Evolutionary conservation across 2,888 invertebrate genomes (phyloP).

Genomic region (Miltochrista miniata): DNA sequence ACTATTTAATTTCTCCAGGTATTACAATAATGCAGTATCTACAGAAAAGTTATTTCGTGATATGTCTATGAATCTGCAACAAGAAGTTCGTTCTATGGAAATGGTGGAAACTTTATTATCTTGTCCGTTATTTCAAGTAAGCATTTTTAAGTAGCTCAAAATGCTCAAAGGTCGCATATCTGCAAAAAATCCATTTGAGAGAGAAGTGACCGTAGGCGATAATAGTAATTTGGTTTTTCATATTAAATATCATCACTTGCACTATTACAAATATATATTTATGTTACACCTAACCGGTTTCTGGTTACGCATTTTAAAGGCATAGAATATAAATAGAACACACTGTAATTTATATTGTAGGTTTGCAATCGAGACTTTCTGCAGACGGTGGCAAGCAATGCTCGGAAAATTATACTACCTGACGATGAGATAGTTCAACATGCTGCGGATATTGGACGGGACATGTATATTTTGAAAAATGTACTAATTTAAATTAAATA

Average conservation of each 20-base stretch:
- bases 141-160: too few relatives aligned
- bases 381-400: conserved; percentile 71
- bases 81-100: conserved; percentile 70
- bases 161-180: too few relatives aligned
- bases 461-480: conserved; percentile 77
- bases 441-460: conserved; percentile 73
- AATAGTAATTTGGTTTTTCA: too few relatives aligned
- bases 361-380: conserved; percentile 69
- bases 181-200: too few relatives aligned
- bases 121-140: conserved; percentile 73
- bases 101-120: conserved; percentile 64
- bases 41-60: conserved; percentile 67
- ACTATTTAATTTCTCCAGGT: conserved; percentile 49
- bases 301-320: too few relatives aligned
- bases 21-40: conserved; percentile 71
- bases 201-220: too few relatives aligned
- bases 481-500: conserved; percentile 44
- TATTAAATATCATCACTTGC: too few relatives aligned
- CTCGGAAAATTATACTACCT: conserved; percentile 69
- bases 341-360: conserved; percentile 40
- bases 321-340: conserved; percentile 11
- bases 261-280: too few relatives aligned
- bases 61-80: conserved; percentile 70
- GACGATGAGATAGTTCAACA: conserved; percentile 76
- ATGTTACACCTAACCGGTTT: too few relatives aligned